Evolutionary conservation across 2,797 vertebrate species (phyloP), one percentile per base, ranked within the genome.

Genomic region (Eleutherodactylus coqui): DNA sequence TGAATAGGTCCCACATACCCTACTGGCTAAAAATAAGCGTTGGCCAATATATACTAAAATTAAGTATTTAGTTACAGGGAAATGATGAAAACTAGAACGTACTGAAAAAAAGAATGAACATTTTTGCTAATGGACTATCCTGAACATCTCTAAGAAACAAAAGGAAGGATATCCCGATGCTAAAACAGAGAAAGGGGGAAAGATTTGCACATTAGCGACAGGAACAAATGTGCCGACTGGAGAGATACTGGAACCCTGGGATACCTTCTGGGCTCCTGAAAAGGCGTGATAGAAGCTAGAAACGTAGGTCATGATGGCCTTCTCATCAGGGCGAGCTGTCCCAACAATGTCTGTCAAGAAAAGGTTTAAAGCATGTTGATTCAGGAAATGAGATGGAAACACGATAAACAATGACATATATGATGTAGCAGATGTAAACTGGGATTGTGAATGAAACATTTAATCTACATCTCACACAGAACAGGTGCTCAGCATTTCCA

Each of bases 221-320:
- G 89, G 91, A 92, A 89, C 89, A 92, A n/a, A 89, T 93, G 93
- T 91, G 90, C 91, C 91, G 88, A 89, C 89, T 89, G 88, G 92
- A 92, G 90, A 91, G 90, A 91, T 91, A 89, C 91, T 90, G 94
- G 95, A 92, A 93, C 96, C 96, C 96, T 92, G 88, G 73, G 95
- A 96, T 99, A 99, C 98, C 98, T 99, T 99, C 97, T 99, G 98
- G 91, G 98, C 98, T 95, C 98, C 98, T 79, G 98, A 99, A 96
- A 99, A 99, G 96, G 98, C 98, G 89, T 99, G 98, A 96, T 99
- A 99, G 96, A 99, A 99, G 94, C 98, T 98, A 96, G 98, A 99
- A 93, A 99, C 98, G 89, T 99, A 99, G 94, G 98, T 99, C 98
- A 99, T 99, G 96, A 99, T 99, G 92, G 98, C 98, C 92, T 99